Conservation (phyloP, 2,888 invertebrate species). For the Druceiella hillmani region DNA sequence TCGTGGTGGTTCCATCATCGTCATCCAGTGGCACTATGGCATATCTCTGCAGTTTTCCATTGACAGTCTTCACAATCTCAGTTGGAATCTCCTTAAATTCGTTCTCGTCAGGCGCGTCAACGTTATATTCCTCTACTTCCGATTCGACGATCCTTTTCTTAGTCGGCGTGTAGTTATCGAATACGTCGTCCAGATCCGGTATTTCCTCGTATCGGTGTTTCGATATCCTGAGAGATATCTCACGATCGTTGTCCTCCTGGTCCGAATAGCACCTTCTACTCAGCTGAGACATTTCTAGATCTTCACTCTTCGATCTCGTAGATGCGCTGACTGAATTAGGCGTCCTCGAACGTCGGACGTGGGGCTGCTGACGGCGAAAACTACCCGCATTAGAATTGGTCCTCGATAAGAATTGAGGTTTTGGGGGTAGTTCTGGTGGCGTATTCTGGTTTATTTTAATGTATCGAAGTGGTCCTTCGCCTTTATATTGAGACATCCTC, state of each 20-base stretch:
- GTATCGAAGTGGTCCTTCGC: conserved; percentile 22
- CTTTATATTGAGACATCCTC: conserved; percentile 35
- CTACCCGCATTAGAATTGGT: conserved; percentile 29
- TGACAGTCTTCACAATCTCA: conserved; percentile 57
- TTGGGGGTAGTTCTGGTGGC: conserved; percentile 44
- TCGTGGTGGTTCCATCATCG: conserved; percentile 39
- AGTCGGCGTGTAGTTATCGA: conserved; percentile 42
- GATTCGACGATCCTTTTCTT: conserved; percentile 47
- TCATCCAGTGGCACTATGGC: conserved; percentile 56
- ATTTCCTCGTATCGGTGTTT: conserved; percentile 54
- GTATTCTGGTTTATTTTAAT: conserved; percentile 30
- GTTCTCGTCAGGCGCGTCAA: conserved; percentile 49
- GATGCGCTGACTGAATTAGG: conserved; percentile 33
- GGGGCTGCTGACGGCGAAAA: conserved; percentile 37
- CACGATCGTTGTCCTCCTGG: conserved; percentile 35
- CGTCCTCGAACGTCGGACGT: conserved; percentile 50
- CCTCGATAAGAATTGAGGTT: conserved; percentile 36
- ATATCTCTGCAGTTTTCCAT: conserved; percentile 54
- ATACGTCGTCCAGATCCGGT: conserved; percentile 42
- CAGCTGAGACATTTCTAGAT: conserved; percentile 46
- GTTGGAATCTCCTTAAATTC: conserved; percentile 54
- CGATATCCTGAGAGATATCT: conserved; percentile 36
- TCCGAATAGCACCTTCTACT: conserved; percentile 34
- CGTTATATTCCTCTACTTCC: conserved; percentile 47
- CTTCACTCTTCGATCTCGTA: conserved; percentile 38